Base-by-base conservation (phyloP, 2,797 vertebrate genomes). In the Chelmon rostratus region DNA sequence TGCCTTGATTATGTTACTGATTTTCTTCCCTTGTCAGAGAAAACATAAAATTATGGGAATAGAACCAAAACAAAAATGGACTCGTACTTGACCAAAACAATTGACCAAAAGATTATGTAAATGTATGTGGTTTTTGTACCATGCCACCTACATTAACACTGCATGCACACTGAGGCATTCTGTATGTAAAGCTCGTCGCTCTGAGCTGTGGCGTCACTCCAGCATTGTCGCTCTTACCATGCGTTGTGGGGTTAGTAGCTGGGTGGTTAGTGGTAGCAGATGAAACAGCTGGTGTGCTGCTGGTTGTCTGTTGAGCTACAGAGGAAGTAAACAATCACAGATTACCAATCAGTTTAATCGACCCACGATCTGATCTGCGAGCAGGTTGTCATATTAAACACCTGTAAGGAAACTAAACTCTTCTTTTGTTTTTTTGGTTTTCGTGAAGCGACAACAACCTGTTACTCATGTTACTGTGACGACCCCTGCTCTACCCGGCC, bases 201-300 rank as follows among this genome's bases (percentile, higher is more conserved):
- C 11, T 9, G 2, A 46, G 33, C 62, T 5, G n/a, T 2, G 37
- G 54, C 37, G 15, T 68, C 18, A 2, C 18, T 37, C 16, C 37
- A 0, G 54, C 12, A 3, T 0, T 21, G 58, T 5, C 4, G 67
- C 57, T 74, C 91, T 93, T 94, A 94, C 93, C 92, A 72, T 71
- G 91, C 49, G 28, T 1, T 4, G 84, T 28, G 42, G 73, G 81
- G 87, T 93, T 93, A 94, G 88, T 91, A 82, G 81, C 37, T 81
- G 88, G 37, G 7, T 25, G 72, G 88, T 92, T 92, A 94, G 90
- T 90, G 78, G 83, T 1, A 82, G 82, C 66, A 68, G 89, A 18
- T 33, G 91, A 69, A 64, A 73, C 68, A 7, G 81, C 12, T 44
- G 86, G 1, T 0, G 64, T 53, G 84, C 64, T 82, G 88, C 85